phyloP scores from a whole-genome alignment of 2,888 invertebrate genomes.

The Calameuta pallipes region DNA sequence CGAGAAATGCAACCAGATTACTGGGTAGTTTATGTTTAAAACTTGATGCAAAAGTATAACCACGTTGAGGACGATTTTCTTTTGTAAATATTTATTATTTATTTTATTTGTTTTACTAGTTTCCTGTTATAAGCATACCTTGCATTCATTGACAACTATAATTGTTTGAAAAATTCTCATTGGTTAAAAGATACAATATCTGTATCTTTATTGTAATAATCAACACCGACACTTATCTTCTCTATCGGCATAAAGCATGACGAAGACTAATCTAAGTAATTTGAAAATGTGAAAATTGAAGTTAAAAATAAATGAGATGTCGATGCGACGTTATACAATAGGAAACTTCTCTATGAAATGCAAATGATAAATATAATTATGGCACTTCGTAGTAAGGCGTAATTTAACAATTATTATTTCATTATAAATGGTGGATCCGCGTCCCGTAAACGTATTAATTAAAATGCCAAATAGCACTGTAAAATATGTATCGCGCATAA shows the following conservation, averaged over 20 bases:
- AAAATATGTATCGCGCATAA: not conserved
- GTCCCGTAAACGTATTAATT: not conserved
- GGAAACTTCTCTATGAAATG: not conserved
- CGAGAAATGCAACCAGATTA: not conserved
- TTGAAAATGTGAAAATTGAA: not conserved
- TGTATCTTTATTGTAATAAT: not conserved
- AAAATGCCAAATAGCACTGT: conserved; percentile 1
- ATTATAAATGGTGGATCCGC: not conserved
- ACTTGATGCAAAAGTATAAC: not conserved
- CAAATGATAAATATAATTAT: not conserved
- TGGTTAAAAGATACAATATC: not conserved
- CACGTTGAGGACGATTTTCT: not conserved
- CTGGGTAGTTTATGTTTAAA: not conserved
- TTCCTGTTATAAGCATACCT: not conserved
- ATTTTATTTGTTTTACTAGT: not conserved
- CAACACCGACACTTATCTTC: not conserved
- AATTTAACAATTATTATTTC: not conserved
- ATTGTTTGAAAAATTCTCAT: not conserved
- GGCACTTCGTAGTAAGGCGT: not conserved
- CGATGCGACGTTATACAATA: not conserved
- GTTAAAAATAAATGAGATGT: not conserved
- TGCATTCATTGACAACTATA: not conserved
- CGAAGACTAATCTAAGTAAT: not conserved
- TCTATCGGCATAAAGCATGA: not conserved
- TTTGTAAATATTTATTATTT: not conserved